Evolutionary conservation across 2,888 invertebrate genomes (phyloP).

Genomic region (Limnephilus marmoratus): DNA sequence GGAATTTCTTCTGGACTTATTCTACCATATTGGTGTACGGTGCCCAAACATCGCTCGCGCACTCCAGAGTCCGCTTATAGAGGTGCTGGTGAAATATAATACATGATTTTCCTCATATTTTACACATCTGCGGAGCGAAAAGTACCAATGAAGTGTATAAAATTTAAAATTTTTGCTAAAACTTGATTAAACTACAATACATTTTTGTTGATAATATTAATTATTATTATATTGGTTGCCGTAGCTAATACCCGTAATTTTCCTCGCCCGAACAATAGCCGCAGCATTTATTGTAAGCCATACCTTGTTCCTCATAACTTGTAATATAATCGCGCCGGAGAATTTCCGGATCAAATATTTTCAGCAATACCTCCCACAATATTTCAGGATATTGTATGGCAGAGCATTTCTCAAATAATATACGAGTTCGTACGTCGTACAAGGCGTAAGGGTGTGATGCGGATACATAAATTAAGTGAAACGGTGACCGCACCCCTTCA

Average conservation of each 20-base stretch:
- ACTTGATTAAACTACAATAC: too few relatives aligned
- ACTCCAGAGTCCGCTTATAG: too few relatives aligned
- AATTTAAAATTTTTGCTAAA: too few relatives aligned
- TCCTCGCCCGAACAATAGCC: neutral
- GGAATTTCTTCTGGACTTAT: too few relatives aligned
- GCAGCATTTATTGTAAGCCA: neutral
- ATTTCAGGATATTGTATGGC: constrained; percentile 23
- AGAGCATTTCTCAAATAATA: neutral
- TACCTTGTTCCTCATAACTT: neutral
- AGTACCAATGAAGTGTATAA: too few relatives aligned
- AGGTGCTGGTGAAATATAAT: too few relatives aligned
- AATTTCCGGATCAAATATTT: constrained; percentile 36
- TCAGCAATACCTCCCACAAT: neutral
- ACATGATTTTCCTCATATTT: too few relatives aligned
- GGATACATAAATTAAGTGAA: constrained; percentile 42
- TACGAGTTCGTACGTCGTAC: neutral
- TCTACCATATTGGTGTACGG: too few relatives aligned
- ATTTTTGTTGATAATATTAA: too few relatives aligned
- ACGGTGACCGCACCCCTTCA: constrained; percentile 46
- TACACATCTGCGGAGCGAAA: too few relatives aligned
- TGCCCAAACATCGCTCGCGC: too few relatives aligned
- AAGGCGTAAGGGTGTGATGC: constrained; percentile 28
- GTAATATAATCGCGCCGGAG: constrained; percentile 15
- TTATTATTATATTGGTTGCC: neutral
- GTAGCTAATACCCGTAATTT: neutral